Conservation (phyloP, 1,140 invertebrate genomes). For the Linepithema humile region DNA sequence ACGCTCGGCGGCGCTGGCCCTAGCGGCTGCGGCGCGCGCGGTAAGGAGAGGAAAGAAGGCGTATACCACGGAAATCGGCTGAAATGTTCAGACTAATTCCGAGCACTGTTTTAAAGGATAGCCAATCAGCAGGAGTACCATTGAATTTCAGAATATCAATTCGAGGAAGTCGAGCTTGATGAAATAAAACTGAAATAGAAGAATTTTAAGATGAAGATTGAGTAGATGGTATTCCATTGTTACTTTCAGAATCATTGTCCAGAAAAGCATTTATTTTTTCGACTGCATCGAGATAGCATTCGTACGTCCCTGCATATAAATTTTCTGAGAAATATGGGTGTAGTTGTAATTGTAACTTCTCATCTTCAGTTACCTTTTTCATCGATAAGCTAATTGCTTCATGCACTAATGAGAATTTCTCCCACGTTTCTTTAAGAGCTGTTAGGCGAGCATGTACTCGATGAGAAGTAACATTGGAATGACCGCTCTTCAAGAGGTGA, state of each 20-base stretch:
- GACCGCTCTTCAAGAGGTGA: neutral
- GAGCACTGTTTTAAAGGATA: too few species aligned
- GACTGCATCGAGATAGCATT: constrained; percentile 21
- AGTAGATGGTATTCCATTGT: too few species aligned
- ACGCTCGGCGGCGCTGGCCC: too few species aligned
- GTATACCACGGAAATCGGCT: too few species aligned
- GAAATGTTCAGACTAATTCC: too few species aligned
- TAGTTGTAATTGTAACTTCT: neutral
- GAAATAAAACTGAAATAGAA: too few species aligned
- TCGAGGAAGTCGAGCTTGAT: too few species aligned
- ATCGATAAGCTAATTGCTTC: neutral
- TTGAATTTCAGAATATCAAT: too few species aligned
- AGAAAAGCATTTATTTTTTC: constrained; percentile 11
- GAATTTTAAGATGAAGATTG: too few species aligned
- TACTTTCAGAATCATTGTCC: neutral
- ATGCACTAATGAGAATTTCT: neutral
- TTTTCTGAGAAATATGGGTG: constrained; percentile 25
- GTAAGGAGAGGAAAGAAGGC: too few species aligned
- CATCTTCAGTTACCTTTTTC: neutral
- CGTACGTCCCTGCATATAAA: neutral
- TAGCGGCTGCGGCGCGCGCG: too few species aligned
- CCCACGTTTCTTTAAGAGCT: neutral
- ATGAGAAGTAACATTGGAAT: neutral
- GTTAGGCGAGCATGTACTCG: neutral
- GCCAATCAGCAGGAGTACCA: too few species aligned